These are phyloP conservation scores for Cheirogaleus medius DNA, from an alignment of 2,113 vertebrate genomes.

Conservation along the genomic window DNA sequence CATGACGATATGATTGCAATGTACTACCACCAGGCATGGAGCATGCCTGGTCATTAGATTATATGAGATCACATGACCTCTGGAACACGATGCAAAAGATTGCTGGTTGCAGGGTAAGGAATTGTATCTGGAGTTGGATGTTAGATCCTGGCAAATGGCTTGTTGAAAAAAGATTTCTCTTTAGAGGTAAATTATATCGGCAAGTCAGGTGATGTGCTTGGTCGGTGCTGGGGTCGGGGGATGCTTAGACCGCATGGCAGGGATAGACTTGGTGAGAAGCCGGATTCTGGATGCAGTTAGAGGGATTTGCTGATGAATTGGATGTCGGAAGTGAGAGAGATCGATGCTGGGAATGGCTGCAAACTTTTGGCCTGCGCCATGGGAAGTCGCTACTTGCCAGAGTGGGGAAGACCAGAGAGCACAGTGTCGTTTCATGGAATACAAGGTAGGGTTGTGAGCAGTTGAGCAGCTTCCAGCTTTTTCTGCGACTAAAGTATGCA, in stretches of 20 bases:
- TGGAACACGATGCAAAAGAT: background rate
- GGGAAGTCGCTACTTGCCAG: background rate
- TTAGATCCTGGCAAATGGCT: background rate
- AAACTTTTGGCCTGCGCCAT: background rate
- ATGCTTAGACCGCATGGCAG: background rate
- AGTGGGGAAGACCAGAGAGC: background rate
- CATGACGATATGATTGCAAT: background rate
- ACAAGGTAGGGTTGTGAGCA: background rate
- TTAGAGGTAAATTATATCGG: background rate
- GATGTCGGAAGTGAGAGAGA: background rate
- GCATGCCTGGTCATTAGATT: background rate
- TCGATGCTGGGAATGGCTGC: background rate
- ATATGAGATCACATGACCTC: background rate
- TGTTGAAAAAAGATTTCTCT: background rate
- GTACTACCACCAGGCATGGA: background rate
- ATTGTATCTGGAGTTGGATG: background rate
- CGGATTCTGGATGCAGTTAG: background rate
- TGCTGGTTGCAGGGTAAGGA: background rate
- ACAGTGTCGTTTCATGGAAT: background rate
- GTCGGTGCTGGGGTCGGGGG: background rate
- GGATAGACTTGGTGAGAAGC: background rate
- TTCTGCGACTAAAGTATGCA: background rate
- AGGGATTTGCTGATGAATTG: background rate
- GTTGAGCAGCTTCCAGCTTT: background rate
- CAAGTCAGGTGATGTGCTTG: background rate